Conservation (phyloP, 2,888 invertebrate genomes). For the Ramazzottius varieornatus region DNA sequence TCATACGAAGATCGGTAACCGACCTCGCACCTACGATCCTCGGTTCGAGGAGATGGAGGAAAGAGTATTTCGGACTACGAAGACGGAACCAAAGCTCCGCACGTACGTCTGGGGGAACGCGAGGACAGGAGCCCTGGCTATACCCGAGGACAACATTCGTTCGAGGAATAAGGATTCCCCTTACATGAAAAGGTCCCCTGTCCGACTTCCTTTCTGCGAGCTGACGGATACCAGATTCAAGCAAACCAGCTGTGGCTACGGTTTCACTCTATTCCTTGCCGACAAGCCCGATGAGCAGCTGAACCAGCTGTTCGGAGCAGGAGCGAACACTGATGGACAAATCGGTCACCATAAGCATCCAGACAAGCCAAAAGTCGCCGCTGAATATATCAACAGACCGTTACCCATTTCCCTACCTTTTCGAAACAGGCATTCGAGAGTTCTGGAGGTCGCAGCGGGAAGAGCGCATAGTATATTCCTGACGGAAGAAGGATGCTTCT, state of each 20-base stretch:
- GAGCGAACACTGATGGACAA: conserved; percentile 74
- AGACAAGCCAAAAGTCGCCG: conserved; percentile 15
- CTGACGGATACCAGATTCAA: background rate
- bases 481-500: conserved; percentile 49
- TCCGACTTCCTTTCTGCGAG: background rate
- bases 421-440: conserved; percentile 13
- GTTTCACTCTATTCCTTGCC: background rate
- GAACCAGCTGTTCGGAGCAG: conserved; percentile 49
- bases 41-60: too few species aligned
- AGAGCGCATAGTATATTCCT: conserved; percentile 56
- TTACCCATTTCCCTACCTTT: conserved; percentile 19
- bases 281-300: conserved; percentile 11
- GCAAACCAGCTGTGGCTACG: background rate
- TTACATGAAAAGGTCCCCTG: background rate
- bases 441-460: conserved; percentile 40
- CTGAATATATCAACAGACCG: conserved; percentile 34
- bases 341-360: conserved; percentile 37
- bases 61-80: too few species aligned
- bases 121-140: background rate
- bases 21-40: too few species aligned
- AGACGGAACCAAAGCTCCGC: background rate
- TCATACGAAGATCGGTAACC: too few species aligned
- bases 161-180: background rate
- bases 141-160: background rate
- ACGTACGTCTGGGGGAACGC: background rate